Evolutionary conservation across 2,113 vertebrate genomes (phyloP).

Genomic region (Crypturellus undulatus): DNA sequence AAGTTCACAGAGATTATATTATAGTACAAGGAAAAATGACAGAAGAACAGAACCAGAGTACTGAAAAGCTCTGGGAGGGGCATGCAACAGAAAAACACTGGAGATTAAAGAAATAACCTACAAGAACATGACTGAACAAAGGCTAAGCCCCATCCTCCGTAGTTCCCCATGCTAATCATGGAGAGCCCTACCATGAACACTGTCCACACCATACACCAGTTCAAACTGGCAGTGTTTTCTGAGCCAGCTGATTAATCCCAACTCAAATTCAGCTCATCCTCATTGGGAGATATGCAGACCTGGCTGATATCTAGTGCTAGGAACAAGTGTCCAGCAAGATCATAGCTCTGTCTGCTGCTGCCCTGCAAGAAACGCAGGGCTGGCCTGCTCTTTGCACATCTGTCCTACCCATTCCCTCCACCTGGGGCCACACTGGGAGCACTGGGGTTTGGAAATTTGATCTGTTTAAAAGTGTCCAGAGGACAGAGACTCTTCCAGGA

Average conservation of each 20-base stretch:
- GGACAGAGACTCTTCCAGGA: background rate
- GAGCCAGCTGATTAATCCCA: background rate
- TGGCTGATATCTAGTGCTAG: background rate
- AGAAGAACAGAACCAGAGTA: background rate
- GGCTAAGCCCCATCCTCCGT: background rate
- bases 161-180: background rate
- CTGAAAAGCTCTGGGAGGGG: background rate
- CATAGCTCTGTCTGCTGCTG: background rate
- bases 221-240: background rate
- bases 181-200: background rate
- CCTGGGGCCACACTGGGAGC: background rate
- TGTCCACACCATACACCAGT: fast-evolving
- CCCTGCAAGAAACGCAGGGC: background rate
- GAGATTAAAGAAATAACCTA: background rate
- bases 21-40: constrained; percentile 1
- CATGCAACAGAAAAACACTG: background rate
- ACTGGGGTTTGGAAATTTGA: fast-evolving
- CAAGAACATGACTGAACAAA: background rate
- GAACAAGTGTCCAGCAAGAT: background rate
- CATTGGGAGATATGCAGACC: background rate
- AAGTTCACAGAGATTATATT: background rate
- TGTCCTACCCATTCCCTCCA: background rate
- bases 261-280: background rate
- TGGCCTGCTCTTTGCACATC: background rate
- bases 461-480: background rate